phyloP scores from a whole-genome alignment of 2,888 invertebrate genomes.

The Zonitis immaculata region DNA sequence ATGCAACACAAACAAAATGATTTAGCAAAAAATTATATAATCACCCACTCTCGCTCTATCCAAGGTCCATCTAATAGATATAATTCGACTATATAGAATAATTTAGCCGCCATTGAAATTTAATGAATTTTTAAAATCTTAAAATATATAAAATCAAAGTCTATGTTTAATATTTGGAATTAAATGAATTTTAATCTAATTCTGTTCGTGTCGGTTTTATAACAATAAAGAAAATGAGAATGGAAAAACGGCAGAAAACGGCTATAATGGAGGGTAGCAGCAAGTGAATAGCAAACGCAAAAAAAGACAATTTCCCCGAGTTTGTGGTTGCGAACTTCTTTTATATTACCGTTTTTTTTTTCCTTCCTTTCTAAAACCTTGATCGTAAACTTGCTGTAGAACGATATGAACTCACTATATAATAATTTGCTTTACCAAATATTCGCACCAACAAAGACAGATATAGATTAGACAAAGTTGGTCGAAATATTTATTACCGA shows the following conservation, averaged over 20 bases:
- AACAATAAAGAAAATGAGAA: not conserved
- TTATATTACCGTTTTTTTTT: too few species aligned
- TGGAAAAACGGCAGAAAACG: not conserved
- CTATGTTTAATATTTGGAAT: not conserved
- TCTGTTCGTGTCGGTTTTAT: not conserved
- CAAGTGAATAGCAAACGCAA: not conserved
- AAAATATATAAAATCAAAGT: not conserved
- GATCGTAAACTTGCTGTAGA: conserved; percentile 40
- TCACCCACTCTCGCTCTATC: too few species aligned
- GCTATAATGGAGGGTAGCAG: not conserved
- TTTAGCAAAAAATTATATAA: too few species aligned
- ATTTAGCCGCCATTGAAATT: too few species aligned
- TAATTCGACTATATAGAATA: too few species aligned
- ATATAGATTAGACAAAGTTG: too few species aligned
- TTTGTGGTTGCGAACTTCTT: not conserved
- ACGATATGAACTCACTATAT: not conserved
- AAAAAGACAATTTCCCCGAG: not conserved
- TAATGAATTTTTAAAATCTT: too few species aligned
- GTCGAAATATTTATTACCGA: too few species aligned
- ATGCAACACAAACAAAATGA: too few species aligned
- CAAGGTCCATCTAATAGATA: too few species aligned
- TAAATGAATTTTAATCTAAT: not conserved
- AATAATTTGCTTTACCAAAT: not conserved
- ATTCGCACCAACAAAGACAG: too few species aligned
- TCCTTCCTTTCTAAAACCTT: conserved; percentile 58